A percentile compares a stretch with the other conserved stretches of the same genome.
phyloP scores from a whole-genome alignment of 2,797 vertebrate genomes.

The Gambelia wislizenii region DNA sequence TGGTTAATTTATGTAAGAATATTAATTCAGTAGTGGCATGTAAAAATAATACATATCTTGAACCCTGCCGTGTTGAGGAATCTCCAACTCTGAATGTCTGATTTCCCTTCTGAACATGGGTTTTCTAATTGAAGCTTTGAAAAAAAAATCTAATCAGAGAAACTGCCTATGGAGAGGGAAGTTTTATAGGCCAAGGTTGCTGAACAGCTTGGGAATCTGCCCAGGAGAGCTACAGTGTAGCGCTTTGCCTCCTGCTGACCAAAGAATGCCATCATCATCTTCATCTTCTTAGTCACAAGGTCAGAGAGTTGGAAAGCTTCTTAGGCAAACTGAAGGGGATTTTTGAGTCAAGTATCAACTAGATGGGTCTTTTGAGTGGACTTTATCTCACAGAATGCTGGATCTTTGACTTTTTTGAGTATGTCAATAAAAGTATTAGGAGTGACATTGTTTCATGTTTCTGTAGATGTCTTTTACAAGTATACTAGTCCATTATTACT shows the following conservation, averaged over 20 bases:
- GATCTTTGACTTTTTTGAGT: not conserved
- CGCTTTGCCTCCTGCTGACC: constrained; percentile 3
- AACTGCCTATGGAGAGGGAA: constrained; percentile 20
- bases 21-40: constrained; percentile 19
- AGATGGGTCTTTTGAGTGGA: not conserved
- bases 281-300: not conserved
- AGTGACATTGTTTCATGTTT: not conserved
- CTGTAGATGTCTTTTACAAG: not conserved
- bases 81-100: constrained; percentile 13
- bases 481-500: not conserved
- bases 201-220: not conserved
- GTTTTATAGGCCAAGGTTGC: constrained; percentile 42
- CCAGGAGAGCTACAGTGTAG: not conserved
- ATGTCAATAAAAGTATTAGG: constrained; percentile 10
- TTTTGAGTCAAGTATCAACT: not conserved
- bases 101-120: constrained; percentile 33
- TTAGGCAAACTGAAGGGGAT: not conserved
- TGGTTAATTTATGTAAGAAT: constrained; percentile 24
- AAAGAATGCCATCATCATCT: not conserved
- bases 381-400: not conserved
- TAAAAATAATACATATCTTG: not conserved
- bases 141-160: constrained; percentile 8
- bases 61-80: constrained; percentile 15
- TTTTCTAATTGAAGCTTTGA: constrained; percentile 29
- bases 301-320: not conserved